Conservation (phyloP, 2,113 vertebrate genomes). For the pig (Sus scrofa) region DNA sequence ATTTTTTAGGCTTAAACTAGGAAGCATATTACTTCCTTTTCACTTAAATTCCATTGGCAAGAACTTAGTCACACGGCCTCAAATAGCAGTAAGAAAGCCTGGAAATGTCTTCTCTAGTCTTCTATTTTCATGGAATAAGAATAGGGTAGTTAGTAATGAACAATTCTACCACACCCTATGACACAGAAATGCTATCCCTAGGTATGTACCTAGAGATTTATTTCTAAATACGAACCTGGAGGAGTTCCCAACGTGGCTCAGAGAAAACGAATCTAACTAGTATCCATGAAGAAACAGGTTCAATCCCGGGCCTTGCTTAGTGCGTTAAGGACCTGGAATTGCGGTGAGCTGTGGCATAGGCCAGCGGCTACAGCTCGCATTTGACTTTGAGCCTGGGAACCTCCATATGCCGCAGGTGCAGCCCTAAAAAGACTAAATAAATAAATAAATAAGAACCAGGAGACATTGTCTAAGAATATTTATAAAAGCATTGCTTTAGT, state of each 20-base stretch:
- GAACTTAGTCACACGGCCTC: background rate
- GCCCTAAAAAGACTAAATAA: no score
- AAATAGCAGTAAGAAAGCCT: background rate
- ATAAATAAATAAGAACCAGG: background rate
- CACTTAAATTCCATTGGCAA: background rate
- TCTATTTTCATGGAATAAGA: background rate
- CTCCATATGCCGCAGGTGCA: no score
- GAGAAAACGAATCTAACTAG: no score
- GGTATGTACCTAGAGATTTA: background rate
- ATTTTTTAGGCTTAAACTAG: background rate
- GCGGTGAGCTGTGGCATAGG: no score
- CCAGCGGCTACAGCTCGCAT: no score
- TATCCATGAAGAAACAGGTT: no score
- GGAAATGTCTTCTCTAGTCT: background rate
- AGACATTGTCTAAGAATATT: background rate
- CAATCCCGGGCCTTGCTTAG: no score
- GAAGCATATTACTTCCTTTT: background rate
- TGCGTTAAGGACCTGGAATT: no score
- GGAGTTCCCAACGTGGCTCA: no score
- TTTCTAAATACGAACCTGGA: background rate
- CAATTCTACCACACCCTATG: background rate
- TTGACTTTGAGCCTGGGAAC: no score
- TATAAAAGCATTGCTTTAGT: background rate
- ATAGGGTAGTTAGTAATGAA: background rate
- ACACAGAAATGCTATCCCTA: background rate